Evolutionary conservation across 2,797 vertebrate species (phyloP).

Genomic region (Coranthus polyacanthus): DNA sequence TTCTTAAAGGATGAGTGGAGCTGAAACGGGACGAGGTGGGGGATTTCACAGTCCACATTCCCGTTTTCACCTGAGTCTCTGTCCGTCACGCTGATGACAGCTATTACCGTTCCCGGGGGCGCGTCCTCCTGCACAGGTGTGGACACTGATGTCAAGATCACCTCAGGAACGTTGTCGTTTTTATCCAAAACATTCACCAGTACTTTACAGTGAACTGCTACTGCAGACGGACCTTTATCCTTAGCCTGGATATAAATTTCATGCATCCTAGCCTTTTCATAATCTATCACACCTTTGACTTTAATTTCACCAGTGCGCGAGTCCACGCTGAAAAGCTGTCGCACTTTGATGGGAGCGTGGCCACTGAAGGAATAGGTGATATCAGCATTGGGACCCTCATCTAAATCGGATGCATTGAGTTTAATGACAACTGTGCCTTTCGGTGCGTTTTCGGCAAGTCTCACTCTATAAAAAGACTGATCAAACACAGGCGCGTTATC

Average conservation of each 20-base stretch:
- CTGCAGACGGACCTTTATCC: constrained; percentile 90
- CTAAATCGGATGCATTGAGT: constrained; percentile 91
- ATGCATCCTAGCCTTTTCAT: constrained; percentile 89
- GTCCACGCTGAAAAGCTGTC: constrained; percentile 91
- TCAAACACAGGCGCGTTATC: constrained; percentile 94
- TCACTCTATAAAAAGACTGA: constrained; percentile 87
- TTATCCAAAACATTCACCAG: constrained; percentile 90
- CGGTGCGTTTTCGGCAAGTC: constrained; percentile 88
- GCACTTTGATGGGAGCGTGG: constrained; percentile 86
- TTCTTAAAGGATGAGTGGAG: constrained; percentile 92
- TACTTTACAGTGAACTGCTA: constrained; percentile 92
- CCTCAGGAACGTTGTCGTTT: constrained; percentile 92
- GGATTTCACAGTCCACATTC: constrained; percentile 89
- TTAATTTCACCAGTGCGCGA: constrained; percentile 89
- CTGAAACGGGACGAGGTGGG: constrained; percentile 86
- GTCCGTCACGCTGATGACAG: constrained; percentile 91
- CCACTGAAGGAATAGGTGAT: constrained; percentile 92
- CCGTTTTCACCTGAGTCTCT: constrained; percentile 91
- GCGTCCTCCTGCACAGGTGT: constrained; percentile 92
- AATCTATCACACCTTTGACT: constrained; percentile 90
- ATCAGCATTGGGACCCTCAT: constrained; percentile 92
- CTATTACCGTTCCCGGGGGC: constrained; percentile 89
- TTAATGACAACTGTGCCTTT: constrained; percentile 89
- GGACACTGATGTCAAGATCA: constrained; percentile 91
- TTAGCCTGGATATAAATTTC: constrained; percentile 93